Evolutionary conservation across 1,140 invertebrate genomes (phyloP), one percentile per base, ranked within the genome.

Genomic region (Aricia agestis): DNA sequence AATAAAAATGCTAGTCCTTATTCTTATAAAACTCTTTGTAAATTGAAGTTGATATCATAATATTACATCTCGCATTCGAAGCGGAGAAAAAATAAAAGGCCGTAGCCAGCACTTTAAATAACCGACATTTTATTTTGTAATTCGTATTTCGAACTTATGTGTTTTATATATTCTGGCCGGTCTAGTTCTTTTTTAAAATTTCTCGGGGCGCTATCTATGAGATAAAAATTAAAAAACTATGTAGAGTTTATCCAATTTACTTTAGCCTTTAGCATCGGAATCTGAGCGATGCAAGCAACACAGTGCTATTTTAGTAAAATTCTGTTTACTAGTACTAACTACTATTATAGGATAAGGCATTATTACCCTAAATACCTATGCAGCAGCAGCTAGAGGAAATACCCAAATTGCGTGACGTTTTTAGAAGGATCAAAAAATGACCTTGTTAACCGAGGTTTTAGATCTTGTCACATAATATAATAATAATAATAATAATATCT

Each of bases 31-130:
- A 70, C 65, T 70, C 68, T 71, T 65, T 71, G 66, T 70, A 70
- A 67, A 67, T 74, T 70, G 19, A 61, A 68, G 72, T 68, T 74
- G 69, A 74, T 71, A 74, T 74, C 72, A 74, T 74, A 74, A 70
- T 71, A 71, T 73, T 68, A 63, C 52, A 66, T 66, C 67, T 74
- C 69, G 41, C n/a, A 42, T 65, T 63, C 31, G 25, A 57, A 36
- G 69, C 19, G 65, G 67, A 58, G 52, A 61, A 66, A 73, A 61
- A 61, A 70, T 73, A 74, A 74, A 74, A 70, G 67, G 68, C 45
- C 67, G 69, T 52, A 57, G 69, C 58, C 59, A 71, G 61, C 67
- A 74, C 70, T 42, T 71, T 71, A 52, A 71, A 45, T 52, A 66
- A 66, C 63, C 18, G 36, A 71, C 69, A 31, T 61, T 36, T 52